Percentiles rank a stretch among this genome's conserved stretches.
phyloP scores from a whole-genome alignment of 2,797 vertebrate species.

The Gouania willdenowi region DNA sequence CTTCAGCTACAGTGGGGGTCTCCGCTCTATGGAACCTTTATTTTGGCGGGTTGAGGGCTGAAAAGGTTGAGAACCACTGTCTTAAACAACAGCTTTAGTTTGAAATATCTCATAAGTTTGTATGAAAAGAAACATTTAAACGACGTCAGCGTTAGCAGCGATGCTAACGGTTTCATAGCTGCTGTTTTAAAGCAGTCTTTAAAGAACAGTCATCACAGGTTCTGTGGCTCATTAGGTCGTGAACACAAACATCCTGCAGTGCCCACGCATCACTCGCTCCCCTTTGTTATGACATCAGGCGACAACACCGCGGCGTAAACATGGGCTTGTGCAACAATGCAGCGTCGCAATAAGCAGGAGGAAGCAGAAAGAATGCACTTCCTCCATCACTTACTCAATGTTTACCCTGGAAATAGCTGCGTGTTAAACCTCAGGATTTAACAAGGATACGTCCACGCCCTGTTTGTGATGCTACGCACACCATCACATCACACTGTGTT shows the following conservation, averaged over 20 bases:
- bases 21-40: no score
- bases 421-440: slow-evolving; percentile 3
- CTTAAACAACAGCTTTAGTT: no score
- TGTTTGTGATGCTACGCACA: no score
- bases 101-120: no score
- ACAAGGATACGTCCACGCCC: slow-evolving; percentile 15
- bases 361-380: slow-evolving; percentile 32
- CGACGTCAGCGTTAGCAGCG: no score
- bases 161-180: no score
- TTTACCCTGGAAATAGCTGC: slow-evolving; percentile 26
- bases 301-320: no score
- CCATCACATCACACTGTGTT: no score
- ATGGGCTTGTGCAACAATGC: slow-evolving; percentile 31
- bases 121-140: no score
- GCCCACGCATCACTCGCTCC: neutral
- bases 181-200: neutral
- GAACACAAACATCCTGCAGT: slow-evolving; percentile 2
- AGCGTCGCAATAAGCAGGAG: neutral
- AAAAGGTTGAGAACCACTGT: no score
- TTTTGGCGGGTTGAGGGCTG: no score
- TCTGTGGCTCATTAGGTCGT: neutral
- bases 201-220: neutral
- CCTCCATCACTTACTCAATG: slow-evolving; percentile 11
- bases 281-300: slow-evolving; percentile 1
- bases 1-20: no score